Conservation (phyloP, 1,140 invertebrate species). For the Pteromalus puparum region DNA sequence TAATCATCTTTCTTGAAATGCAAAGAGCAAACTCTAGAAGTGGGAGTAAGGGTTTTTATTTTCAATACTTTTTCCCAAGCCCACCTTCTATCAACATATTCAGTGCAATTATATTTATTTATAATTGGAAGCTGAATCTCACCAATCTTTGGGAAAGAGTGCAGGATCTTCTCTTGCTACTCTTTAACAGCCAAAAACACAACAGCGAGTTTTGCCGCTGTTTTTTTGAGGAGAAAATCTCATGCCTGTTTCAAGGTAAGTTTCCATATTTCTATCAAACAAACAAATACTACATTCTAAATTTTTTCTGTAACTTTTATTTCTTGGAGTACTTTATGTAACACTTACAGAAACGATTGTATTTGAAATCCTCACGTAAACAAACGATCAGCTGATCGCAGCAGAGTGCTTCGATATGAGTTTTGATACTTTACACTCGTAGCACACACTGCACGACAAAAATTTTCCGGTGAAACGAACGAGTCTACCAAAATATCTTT, state of each 20-base stretch:
- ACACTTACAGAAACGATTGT: background rate
- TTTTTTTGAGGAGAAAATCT: slow-evolving; percentile 16
- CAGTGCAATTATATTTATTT: background rate
- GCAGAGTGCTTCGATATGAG: background rate
- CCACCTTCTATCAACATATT: background rate
- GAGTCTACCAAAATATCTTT: too few species aligned
- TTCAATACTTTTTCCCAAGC: background rate
- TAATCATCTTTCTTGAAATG: slow-evolving; percentile 10
- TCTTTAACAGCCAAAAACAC: background rate
- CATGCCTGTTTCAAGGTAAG: background rate
- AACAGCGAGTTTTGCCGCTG: background rate
- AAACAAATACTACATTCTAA: background rate
- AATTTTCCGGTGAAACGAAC: too few species aligned
- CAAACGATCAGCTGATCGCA: background rate
- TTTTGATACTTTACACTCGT: background rate
- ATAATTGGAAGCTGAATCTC: background rate
- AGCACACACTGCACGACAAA: too few species aligned
- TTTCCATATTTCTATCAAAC: background rate
- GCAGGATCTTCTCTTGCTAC: background rate
- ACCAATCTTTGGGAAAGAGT: background rate
- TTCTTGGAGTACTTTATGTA: background rate
- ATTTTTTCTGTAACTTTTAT: background rate
- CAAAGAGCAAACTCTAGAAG: slow-evolving; percentile 1
- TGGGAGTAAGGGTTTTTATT: background rate
- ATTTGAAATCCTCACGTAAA: background rate